These are phyloP conservation scores for Trachelus iudaicus DNA, from an alignment of 2,888 invertebrate species.

Conservation along the genomic window DNA sequence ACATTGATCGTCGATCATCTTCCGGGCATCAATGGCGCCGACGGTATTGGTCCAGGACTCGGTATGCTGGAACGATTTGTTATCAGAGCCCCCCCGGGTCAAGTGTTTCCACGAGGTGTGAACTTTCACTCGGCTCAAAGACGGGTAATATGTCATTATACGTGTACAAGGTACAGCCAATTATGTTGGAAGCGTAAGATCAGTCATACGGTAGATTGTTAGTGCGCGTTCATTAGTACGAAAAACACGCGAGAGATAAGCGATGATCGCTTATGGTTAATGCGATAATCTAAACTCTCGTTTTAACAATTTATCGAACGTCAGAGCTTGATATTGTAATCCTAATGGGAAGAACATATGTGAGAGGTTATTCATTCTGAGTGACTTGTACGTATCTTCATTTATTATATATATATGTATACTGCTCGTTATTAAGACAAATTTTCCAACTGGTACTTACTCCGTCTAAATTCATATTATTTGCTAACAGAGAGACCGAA, in stretches of 20 bases:
- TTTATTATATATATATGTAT: neutral
- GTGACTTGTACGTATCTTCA: neutral
- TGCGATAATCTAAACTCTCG: neutral
- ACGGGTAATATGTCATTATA: slow-evolving; percentile 1
- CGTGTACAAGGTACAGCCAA: neutral
- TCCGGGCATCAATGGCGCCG: slow-evolving; percentile 23
- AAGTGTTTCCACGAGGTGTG: slow-evolving; percentile 44
- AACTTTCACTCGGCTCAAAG: slow-evolving; percentile 5
- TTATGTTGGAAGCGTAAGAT: neutral
- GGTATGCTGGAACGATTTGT: slow-evolving; percentile 58
- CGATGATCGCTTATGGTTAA: neutral
- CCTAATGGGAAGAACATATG: neutral
- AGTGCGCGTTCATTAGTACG: neutral
- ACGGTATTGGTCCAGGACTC: slow-evolving; percentile 30
- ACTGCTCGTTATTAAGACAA: slow-evolving; percentile 1
- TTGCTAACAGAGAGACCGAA: neutral
- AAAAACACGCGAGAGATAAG: neutral
- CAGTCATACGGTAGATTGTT: neutral
- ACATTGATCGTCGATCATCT: slow-evolving; percentile 51
- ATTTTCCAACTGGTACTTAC: neutral
- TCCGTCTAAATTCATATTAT: neutral
- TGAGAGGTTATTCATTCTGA: neutral
- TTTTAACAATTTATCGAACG: neutral
- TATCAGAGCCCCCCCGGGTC: slow-evolving; percentile 50
- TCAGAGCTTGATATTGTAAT: neutral